phyloP scores from a whole-genome alignment of 2,113 vertebrate genomes.

The Crypturellus undulatus region DNA sequence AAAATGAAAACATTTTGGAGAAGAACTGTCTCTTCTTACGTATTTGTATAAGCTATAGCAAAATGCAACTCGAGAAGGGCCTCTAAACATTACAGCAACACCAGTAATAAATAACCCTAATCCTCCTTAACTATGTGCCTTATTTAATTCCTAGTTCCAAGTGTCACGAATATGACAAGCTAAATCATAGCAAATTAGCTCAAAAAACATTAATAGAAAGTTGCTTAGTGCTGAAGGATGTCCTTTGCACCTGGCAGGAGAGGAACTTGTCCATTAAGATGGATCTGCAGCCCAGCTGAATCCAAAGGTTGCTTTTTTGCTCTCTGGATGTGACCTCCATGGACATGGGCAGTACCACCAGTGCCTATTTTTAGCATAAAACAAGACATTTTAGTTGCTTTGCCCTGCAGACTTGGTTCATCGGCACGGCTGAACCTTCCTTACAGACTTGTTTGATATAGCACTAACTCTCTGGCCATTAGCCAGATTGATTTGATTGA shows the following conservation, averaged over 20 bases:
- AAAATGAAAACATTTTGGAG: background rate
- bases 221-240: background rate
- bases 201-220: constrained; percentile 11
- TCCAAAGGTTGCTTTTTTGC: background rate
- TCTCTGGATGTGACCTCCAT: background rate
- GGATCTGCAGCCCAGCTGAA: background rate
- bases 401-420: background rate
- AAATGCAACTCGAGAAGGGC: background rate
- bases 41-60: background rate
- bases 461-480: background rate
- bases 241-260: background rate
- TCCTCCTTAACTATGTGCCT: constrained; percentile 18
- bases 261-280: background rate
- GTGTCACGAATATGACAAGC: background rate
- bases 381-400: background rate
- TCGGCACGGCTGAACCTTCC: background rate
- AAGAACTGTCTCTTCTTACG: background rate
- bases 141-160: constrained; percentile 19
- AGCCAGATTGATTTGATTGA: too few relatives aligned
- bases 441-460: background rate
- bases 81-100: background rate
- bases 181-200: constrained; percentile 50
- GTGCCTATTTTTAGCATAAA: background rate
- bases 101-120: constrained; percentile 29
- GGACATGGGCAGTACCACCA: background rate